Evolutionary conservation across 1,140 invertebrate species (phyloP), one percentile per base, ranked within the genome.

Genomic region (Drosophila neocordata): DNA sequence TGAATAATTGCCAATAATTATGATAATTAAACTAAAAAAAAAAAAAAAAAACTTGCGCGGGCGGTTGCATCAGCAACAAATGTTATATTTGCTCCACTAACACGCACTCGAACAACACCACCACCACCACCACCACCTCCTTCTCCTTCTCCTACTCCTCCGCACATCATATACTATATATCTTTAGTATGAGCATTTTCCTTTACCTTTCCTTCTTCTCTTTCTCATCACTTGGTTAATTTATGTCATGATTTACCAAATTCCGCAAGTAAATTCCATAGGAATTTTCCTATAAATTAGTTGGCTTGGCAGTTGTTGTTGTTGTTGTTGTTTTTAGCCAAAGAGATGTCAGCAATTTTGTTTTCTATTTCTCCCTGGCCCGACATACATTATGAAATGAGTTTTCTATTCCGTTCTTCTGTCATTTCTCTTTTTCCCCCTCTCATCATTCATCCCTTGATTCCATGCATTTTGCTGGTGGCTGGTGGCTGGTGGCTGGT

Each of bases 251-350:
- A 84, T 83, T 69, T 73, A 63, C 38, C n/a, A 62, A 73, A 73
- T 77, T 88, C 82, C 74, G 70, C 78, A 82, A 82, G 81, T 75
- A 81, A 85, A 87, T 88, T 88, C 79, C 74, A 58, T 56, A 66
- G 59, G 72, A 78, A 87, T 87, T 87, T 76, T 79, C 69, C 78
- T 74, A 82, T 81, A 85, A 81, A 87, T 85, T 87, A 78, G 65
- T 15, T 66, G 74, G 15, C 41, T 48, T 48, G 41, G 41, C 73
- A 68, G 73, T 67, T 77, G 67, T 88, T 85, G 73, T 58, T 61
- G 72, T 67, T 64, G 64, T 88, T 85, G 73, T 58, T 61, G 72
- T 67, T 64, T 56, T 55, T 77, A 80, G 18, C 41, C 41, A 48
- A 81, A 67, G 67, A 84, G 68, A 76, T 84, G 80, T 84, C 83